Base-by-base conservation (phyloP, 2,888 invertebrate species). In the Desoria tigrina region DNA sequence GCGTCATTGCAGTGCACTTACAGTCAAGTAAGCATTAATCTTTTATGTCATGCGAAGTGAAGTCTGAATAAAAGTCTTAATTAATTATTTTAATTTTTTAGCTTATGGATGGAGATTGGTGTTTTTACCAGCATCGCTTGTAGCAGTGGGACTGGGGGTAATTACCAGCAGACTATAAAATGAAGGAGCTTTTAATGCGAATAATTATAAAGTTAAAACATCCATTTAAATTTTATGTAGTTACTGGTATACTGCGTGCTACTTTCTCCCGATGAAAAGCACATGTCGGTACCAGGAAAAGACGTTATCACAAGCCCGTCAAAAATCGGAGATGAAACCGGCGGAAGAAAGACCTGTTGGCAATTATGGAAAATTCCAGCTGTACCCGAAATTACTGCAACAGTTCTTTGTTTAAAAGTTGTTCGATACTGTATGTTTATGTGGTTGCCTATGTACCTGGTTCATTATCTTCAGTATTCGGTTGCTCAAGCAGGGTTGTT, bases 381-480 rank as follows among this genome's bases (percentile, higher is more conserved):
- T 70, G 78, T 83, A 14, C 76, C 79, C 9, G 82, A 82, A 69
- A 78, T 82, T 16, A 79, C 82, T 4, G 60, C 81, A 42, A 79
- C 81, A 23, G 80, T 82, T 68, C 79, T 83, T 59, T 82, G 81
- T 75, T 73, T 82, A 18, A 83, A 83, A 76, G 77, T 81, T 26
- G 82, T 82, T 11, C 79, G 83, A 18, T 83, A 82, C 74, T 79
- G 80, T 70, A 80, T 83, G 78, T 81, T 81, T 76, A 80, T 82
- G 78, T 83, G 83, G 82, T 77, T 82, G 27, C 83, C 82, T 2
- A 78, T 82, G 77, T 82, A 80, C 71, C 76, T 83, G 7, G 76
- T 79, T 55, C 77, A 77, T 56, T 76, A 80, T 78, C 75, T 81
- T 39, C 76, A 79, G 37, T 82, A 82, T 74, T 76, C 79, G 1